Evolutionary conservation across 2,113 vertebrate genomes (phyloP).

Genomic region (Oncorhynchus keta): DNA sequence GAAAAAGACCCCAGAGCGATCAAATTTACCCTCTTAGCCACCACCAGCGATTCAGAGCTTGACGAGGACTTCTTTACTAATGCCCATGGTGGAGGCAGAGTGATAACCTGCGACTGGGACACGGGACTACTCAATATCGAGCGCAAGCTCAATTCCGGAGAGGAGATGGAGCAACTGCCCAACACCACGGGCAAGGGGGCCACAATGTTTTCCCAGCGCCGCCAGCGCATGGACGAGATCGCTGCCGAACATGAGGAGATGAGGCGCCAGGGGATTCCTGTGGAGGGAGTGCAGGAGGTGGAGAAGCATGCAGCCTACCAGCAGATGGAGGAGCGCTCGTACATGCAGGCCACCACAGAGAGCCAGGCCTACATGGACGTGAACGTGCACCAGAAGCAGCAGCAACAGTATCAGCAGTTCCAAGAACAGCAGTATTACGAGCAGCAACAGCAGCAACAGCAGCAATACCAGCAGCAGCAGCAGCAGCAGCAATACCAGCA

Average conservation of each 20-base stretch:
- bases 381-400: constrained; percentile 68
- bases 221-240: constrained; percentile 92
- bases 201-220: constrained; percentile 91
- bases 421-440: constrained; percentile 52
- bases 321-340: constrained; percentile 57
- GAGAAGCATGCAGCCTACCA: constrained; percentile 60
- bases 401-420: constrained; percentile 61
- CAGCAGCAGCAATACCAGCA: constrained; percentile 55
- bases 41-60: constrained; percentile 80
- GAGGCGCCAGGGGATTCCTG: constrained; percentile 70
- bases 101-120: constrained; percentile 86
- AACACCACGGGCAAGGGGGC: constrained; percentile 94
- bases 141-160: constrained; percentile 74
- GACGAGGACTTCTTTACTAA: constrained; percentile 83
- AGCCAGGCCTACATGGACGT: constrained; percentile 81
- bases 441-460: constrained; percentile 44
- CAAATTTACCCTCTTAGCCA: constrained; percentile 79
- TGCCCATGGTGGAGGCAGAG: constrained; percentile 68
- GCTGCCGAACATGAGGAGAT: constrained; percentile 88
- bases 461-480: constrained; percentile 42
- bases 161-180: constrained; percentile 86
- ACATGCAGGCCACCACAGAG: constrained; percentile 68
- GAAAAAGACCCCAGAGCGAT: constrained; percentile 70
- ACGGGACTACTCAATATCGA: constrained; percentile 86
- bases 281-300: constrained; percentile 64